Evolutionary conservation across 2,113 vertebrate species (phyloP), one percentile per base, ranked within the genome.

Genomic region (Arenaria interpres): DNA sequence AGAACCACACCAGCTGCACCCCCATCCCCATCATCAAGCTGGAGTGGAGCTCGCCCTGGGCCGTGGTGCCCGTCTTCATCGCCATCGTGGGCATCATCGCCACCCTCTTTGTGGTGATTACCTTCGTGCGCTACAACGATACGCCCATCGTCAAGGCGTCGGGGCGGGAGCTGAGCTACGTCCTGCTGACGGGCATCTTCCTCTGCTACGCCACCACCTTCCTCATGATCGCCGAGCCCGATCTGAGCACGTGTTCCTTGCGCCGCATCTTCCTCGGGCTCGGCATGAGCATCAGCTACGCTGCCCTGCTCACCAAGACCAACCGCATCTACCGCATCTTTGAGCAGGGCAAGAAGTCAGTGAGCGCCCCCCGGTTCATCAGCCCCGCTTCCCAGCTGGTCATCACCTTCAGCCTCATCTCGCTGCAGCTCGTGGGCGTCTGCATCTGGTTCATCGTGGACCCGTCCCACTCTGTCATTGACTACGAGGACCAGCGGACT

Each of bases 291-390:
- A 98, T 99, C 97, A 99, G 99, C 98, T 99, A 99, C 2, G 99
- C 99, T 0, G 99, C 99, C 10, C 98, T 99, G 95, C 99, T 99
- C 63, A 99, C 99, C 97, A 99, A 99, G 98, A 99, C 99, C 89
- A 99, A 99, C 97, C 99, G 99, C 89, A 99, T 99, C 97, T 99
- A 99, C 98, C 99, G 99, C 96, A 99, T 99, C 98, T 99, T 99
- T 14, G 99, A 99, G 97, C 99, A 99, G 97, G 99, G 99, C 96
- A 99, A 99, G 96, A 99, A 99, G 97, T 99, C 99, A 1, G 99
- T 99, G 89, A 99, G 99, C 2, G 99, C 99, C 22, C 99, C 99
- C 2, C 98, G 99, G 37, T 99, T 99, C 95, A 99, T 99, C 98
- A 99, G 99, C 96, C 99, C 99, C 0, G 99, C 99, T 39, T 99